A percentile compares a stretch with the other conserved stretches of the same genome.
Evolutionary conservation across 2,888 invertebrate species (phyloP).

Genomic region (Syritta pipiens): DNA sequence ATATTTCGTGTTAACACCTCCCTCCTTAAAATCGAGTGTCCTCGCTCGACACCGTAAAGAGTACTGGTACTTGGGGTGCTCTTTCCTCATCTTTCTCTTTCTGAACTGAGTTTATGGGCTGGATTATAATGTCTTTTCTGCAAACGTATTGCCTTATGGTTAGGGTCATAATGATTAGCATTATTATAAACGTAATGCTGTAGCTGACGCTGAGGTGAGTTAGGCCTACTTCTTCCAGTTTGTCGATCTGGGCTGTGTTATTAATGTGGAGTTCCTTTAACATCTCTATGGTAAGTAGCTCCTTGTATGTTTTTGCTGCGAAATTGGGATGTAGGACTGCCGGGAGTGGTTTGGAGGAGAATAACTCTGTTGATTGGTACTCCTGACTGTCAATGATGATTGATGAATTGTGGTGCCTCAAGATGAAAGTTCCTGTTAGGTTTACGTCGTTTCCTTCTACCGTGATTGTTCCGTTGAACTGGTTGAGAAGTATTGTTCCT

Average conservation of each 20-base stretch:
- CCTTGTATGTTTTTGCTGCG: background rate
- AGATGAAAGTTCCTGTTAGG: constrained; percentile 4
- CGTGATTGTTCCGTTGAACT: background rate
- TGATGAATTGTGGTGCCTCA: constrained; percentile 1
- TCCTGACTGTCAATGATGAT: background rate
- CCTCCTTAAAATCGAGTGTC: constrained; percentile 7
- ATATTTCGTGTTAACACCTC: background rate
- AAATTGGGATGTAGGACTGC: constrained; percentile 7
- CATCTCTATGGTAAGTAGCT: background rate
- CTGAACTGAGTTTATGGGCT: too few relatives aligned
- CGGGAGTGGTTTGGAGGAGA: constrained; percentile 7
- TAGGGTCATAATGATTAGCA: background rate
- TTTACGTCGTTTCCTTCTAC: constrained; percentile 1
- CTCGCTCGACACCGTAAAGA: background rate
- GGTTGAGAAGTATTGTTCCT: background rate
- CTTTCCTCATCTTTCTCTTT: too few relatives aligned
- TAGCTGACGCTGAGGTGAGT: background rate
- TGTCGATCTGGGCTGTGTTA: background rate
- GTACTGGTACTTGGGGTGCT: background rate
- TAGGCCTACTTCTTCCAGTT: background rate
- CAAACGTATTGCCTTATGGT: background rate
- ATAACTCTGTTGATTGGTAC: background rate
- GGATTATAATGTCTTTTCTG: background rate
- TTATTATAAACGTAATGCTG: background rate
- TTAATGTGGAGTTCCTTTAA: constrained; percentile 3